These are phyloP conservation scores for Frankliniella intonsa DNA, from an alignment of 2,888 invertebrate species.

Conservation along the genomic window DNA sequence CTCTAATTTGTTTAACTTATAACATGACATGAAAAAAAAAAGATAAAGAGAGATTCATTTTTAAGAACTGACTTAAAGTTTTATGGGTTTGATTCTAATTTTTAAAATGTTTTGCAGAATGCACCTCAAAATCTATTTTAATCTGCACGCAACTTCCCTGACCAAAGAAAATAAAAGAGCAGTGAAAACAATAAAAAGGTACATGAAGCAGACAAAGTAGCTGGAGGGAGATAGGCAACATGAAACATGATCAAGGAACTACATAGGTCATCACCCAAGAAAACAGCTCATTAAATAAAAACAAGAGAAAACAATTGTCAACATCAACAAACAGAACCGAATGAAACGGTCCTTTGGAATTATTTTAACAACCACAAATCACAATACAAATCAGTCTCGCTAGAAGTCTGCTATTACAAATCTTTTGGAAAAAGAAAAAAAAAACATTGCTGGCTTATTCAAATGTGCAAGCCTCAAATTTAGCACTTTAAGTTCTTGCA, in stretches of 20 bases:
- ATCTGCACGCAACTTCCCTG: not conserved
- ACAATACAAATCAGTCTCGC: slow-evolving; percentile 26
- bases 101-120: not conserved
- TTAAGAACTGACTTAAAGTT: too few relatives aligned
- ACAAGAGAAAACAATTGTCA: slow-evolving; percentile 23
- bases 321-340: slow-evolving; percentile 25
- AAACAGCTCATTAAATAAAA: slow-evolving; percentile 24
- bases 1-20: too few relatives aligned
- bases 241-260: slow-evolving; percentile 25
- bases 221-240: slow-evolving; percentile 2
- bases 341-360: slow-evolving; percentile 26
- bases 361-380: slow-evolving; percentile 25
- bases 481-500: not conserved
- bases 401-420: slow-evolving; percentile 20
- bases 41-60: too few relatives aligned
- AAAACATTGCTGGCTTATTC: slow-evolving; percentile 6
- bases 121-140: not conserved
- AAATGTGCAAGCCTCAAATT: not conserved
- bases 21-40: too few relatives aligned
- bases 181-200: not conserved
- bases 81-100: not conserved
- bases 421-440: not conserved
- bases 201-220: not conserved
- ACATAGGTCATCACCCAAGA: slow-evolving; percentile 11
- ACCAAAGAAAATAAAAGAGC: not conserved